A percentile compares a stretch with the other conserved stretches of the same genome.
phyloP scores from a whole-genome alignment of 2,797 vertebrate genomes.

The Oreortyx pictus region DNA sequence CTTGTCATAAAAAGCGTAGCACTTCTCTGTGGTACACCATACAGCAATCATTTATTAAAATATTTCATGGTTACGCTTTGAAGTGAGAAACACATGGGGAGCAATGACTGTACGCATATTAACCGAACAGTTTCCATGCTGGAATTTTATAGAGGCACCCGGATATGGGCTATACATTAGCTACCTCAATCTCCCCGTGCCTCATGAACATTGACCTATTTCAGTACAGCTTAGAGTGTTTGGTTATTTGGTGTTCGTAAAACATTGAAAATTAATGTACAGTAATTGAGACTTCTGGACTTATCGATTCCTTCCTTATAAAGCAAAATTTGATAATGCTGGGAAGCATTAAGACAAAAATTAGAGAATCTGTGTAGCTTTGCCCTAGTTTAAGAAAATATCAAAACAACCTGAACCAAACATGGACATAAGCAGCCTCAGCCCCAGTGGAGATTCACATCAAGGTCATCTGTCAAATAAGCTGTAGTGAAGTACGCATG shows the following conservation, averaged over 20 bases:
- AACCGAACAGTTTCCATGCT: not conserved
- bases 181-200: not conserved
- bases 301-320: slow-evolving; percentile 32
- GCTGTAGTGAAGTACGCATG: slow-evolving; percentile 33
- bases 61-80: slow-evolving; percentile 10
- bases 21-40: not conserved
- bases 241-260: not conserved
- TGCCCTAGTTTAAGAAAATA: slow-evolving; percentile 63
- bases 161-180: not conserved
- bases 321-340: slow-evolving; percentile 25
- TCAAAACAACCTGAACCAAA: slow-evolving; percentile 61
- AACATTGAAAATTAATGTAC: not conserved
- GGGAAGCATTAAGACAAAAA: not conserved
- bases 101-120: not conserved
- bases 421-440: slow-evolving; percentile 51
- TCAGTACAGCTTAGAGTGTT: not conserved
- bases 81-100: slow-evolving; percentile 11
- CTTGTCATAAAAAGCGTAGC: not conserved
- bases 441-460: slow-evolving; percentile 52
- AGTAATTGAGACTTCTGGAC: slow-evolving; percentile 35
- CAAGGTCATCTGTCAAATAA: slow-evolving; percentile 63
- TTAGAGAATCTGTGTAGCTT: slow-evolving; percentile 59
- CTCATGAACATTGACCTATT: not conserved
- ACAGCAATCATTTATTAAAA: not conserved
- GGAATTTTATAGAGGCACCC: not conserved